These are phyloP conservation scores for Chrysopilus asiliformis DNA, from an alignment of 2,888 invertebrate species.

Conservation along the genomic window DNA sequence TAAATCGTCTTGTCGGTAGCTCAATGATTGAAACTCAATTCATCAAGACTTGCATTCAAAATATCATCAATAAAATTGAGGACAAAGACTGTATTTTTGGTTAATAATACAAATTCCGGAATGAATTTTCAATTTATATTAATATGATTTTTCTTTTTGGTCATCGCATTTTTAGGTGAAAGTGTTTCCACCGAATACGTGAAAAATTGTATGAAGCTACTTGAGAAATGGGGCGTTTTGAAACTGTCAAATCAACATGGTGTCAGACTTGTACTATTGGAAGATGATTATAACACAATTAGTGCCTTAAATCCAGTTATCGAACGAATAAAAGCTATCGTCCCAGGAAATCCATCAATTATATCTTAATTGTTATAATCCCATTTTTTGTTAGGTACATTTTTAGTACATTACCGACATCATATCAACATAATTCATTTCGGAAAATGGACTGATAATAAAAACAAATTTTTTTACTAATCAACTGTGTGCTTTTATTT, in stretches of 20 bases:
- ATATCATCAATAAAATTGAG: constrained; percentile 49
- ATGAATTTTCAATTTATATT: not conserved
- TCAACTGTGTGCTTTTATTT: too few species aligned
- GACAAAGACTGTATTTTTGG: constrained; percentile 48
- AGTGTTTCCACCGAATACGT: constrained; percentile 78
- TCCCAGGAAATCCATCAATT: too few species aligned
- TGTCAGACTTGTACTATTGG: constrained; percentile 37
- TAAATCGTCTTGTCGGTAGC: constrained; percentile 42
- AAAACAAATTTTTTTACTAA: too few species aligned
- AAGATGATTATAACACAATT: constrained; percentile 34
- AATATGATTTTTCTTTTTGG: too few species aligned
- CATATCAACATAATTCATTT: too few species aligned
- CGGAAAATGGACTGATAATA: too few species aligned
- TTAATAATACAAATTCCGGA: constrained; percentile 32
- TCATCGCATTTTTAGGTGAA: too few species aligned
- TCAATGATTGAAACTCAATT: constrained; percentile 52
- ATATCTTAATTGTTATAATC: too few species aligned
- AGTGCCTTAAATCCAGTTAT: constrained; percentile 20
- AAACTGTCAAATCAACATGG: constrained; percentile 40
- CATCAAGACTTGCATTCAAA: constrained; percentile 49
- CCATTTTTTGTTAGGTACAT: too few species aligned
- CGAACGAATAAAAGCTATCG: not conserved
- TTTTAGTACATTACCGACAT: too few species aligned
- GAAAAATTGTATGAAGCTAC: constrained; percentile 67
- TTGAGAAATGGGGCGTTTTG: constrained; percentile 68